Base-by-base conservation (phyloP, 2,797 vertebrate genomes). In the Carduelis carduelis region DNA sequence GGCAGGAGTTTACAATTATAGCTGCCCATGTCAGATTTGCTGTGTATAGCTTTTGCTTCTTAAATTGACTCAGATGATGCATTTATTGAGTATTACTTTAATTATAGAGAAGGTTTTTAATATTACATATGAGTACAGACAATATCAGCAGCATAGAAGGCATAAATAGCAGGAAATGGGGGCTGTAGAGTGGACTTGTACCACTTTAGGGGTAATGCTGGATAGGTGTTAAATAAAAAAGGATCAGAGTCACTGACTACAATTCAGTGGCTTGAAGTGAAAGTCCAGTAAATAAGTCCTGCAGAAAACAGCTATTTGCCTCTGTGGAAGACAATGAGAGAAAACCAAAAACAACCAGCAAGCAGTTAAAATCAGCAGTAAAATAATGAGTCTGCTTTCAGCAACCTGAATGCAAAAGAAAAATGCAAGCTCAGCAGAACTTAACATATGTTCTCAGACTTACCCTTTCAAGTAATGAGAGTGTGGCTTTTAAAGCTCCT, bases 381-480 rank as follows among this genome's bases (percentile, higher is more conserved):
- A 69, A 91, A 78, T 28, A 12, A 41, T 11, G 14, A 32, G 39
- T 20, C 28, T 79, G 12, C 13, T 70, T 70, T 81, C 18, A 77
- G 49, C 26, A 57, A 30, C 34, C 43, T 49, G 74, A 46, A 32
- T 64, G 55, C 6, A 63, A 70, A 93, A 84, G 56, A 34, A 75
- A 79, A 79, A 75, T 9, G 39, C 8, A 77, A 18, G 1, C 4
- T 46, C 49, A 84, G 9, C 0, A 72, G 30, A 68, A 76, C 63
- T 81, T 82, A 81, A 95, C 93, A 46, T 24, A 76, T 49, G 26
- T 39, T 84, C 34, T 81, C 46, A 84, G 68, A 97, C 97, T 83
- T 98, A 99, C 99, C 98, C 99, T 98, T 98, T 99, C 99, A 92
- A 99, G 98, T 95, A 99, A 98, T 22, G 99, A 99, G 47, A 99